Conservation (phyloP, 2,797 vertebrate species). For the Cynopterus sphinx region DNA sequence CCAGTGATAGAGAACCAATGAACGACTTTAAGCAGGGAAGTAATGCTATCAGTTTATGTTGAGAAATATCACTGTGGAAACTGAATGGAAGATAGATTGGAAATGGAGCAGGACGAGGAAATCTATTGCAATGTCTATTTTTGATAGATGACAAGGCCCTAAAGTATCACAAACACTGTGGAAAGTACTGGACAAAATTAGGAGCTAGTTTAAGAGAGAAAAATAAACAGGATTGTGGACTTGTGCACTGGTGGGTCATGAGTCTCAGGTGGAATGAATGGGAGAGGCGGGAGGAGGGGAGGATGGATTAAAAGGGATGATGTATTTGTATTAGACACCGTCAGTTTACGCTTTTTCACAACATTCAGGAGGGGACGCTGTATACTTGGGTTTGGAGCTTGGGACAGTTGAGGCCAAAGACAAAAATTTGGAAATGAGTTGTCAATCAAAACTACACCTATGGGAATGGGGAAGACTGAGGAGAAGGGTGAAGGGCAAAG, state of each 20-base stretch:
- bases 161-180: neutral
- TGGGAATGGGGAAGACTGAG: neutral
- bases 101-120: slow-evolving; percentile 21
- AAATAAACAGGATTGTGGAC: neutral
- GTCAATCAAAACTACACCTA: neutral
- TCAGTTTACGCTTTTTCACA: neutral
- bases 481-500: neutral
- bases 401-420: neutral
- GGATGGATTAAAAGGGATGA: neutral
- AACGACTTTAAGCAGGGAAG: slow-evolving; percentile 1
- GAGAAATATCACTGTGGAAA: neutral
- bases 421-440: neutral
- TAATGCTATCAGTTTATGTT: neutral
- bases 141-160: neutral
- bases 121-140: neutral
- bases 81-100: neutral
- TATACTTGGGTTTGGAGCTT: neutral
- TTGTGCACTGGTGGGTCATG: neutral
- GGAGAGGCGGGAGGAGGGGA: neutral
- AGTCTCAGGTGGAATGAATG: neutral
- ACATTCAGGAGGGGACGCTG: neutral
- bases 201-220: neutral
- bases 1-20: neutral
- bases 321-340: neutral
- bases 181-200: neutral